Conservation (phyloP, 1,140 invertebrate species). For the Drosophila tristis region DNA sequence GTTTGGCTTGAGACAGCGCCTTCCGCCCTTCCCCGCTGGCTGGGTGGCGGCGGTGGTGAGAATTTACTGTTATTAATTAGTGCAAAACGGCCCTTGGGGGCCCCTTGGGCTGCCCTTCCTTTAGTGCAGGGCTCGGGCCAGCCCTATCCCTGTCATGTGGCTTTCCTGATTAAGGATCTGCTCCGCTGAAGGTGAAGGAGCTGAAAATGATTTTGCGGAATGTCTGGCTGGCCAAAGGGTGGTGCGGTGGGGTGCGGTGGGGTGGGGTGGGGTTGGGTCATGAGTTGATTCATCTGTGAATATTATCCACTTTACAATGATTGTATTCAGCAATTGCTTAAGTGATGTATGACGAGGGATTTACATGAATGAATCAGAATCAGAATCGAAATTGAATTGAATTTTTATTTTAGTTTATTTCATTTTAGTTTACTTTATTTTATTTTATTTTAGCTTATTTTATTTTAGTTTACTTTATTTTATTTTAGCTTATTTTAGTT, state of each 20-base stretch:
- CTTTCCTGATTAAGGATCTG: conserved; percentile 61
- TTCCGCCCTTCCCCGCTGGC: too few species aligned
- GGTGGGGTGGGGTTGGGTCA: background rate
- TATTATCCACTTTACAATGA: conserved; percentile 33
- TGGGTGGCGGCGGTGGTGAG: conserved; percentile 37
- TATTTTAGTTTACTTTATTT: too few species aligned
- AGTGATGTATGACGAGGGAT: background rate
- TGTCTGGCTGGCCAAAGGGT: conserved; percentile 27
- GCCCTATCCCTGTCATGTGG: conserved; percentile 44
- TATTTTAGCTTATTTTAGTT: too few species aligned
- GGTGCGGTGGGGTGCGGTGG: too few species aligned
- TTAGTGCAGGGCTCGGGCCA: conserved; percentile 8
- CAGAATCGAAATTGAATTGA: too few species aligned
- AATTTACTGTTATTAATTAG: conserved; percentile 81
- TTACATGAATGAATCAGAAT: too few species aligned
- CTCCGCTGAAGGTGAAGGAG: conserved; percentile 25
- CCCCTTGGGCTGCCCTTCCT: conserved; percentile 43
- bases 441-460: too few species aligned
- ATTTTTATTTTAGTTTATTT: too few species aligned
- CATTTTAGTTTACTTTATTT: too few species aligned
- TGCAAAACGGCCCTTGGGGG: conserved; percentile 79
- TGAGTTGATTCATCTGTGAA: conserved; percentile 25
- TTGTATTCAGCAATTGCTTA: conserved; percentile 5
- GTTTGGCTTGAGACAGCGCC: too few species aligned
- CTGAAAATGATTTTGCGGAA: conserved; percentile 59